These are phyloP conservation scores for Parthenolecanium corni DNA, from an alignment of 2,888 invertebrate genomes.

Conservation along the genomic window DNA sequence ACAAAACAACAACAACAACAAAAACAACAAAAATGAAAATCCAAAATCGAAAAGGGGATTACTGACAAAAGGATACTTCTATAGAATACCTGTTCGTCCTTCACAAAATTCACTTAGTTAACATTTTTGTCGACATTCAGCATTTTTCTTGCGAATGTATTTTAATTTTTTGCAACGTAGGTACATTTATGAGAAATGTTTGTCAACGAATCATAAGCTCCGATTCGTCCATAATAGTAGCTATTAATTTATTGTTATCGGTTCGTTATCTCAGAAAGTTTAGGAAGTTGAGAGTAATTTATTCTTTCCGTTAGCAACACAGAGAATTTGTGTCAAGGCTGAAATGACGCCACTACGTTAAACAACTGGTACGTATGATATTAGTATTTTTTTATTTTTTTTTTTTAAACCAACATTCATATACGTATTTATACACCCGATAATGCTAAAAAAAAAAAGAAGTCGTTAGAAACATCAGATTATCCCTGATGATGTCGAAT, in stretches of 20 bases:
- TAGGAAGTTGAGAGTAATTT: slow-evolving; percentile 25
- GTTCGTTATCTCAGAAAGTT: slow-evolving; percentile 20
- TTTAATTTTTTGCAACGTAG: no score
- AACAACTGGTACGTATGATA: slow-evolving; percentile 24
- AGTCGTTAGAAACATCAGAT: no score
- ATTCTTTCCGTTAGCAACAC: slow-evolving; percentile 24
- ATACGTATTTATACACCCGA: slow-evolving; percentile 1
- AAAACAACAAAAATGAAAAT: no score
- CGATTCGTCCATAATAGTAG: background rate
- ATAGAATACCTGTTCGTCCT: no score
- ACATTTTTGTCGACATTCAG: no score
- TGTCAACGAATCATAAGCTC: background rate
- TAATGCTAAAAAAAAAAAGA: slow-evolving; percentile 15
- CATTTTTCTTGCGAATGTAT: no score
- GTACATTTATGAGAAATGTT: no score
- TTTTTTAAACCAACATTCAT: background rate
- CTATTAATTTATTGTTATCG: slow-evolving; percentile 8
- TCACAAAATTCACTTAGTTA: no score
- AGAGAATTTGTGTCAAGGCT: slow-evolving; percentile 26
- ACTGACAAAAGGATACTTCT: no score
- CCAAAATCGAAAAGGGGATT: no score
- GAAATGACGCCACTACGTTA: slow-evolving; percentile 22
- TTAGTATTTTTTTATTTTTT: slow-evolving; percentile 18
- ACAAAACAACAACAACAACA: no score
- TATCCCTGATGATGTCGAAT: no score